Base-by-base conservation (phyloP, 2,888 invertebrate genomes). In the Oscheius myriophilus region DNA sequence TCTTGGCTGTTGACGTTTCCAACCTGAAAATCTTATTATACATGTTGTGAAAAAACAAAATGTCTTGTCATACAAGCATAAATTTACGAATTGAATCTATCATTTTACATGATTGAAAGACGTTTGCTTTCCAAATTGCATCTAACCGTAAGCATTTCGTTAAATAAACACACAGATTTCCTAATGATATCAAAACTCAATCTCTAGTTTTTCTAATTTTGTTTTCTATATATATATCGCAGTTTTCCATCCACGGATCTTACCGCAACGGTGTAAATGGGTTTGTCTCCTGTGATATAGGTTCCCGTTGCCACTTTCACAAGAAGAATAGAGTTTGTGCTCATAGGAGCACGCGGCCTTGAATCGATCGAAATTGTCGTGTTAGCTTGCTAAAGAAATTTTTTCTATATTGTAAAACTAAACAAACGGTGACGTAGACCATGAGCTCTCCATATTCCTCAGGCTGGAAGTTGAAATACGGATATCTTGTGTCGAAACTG, bases 391-490 rank as follows among this genome's bases (percentile, higher is more conserved):
- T 67, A 33, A 23, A 57, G 16, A 2, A 12, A 3, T 25, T 33
- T n/a, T 14, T n/a, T 57, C 16, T 57, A 42, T 1, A 2, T n/a
- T 4, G 39, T 39, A 14, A 55, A n/a, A 18, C 42, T 6, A 42
- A 42, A 14, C 66, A 12, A 46, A 62, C 70, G 46, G 33, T 14
- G 16, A 43, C 43, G 26, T 51, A 54, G 12, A 70, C 21, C 62
- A 70, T 70, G 14, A 67, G 14, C 26, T 70, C 70, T 46, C 67
- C 67, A 26, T 16, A 12, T 18, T 67, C 67, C 46, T 67, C 67
- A 9, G 70, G 62, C 25, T 26, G 39, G 42, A 70, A 67, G 23
- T 63, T 58, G 57, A 26, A 66, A 57, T 49, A 67, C 1, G 70
- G 70, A 21, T 61, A 49, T 2, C 11, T 33, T 7, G 53, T 25